Evolutionary conservation across 2,113 vertebrate species (phyloP).

Genomic region (Sinocyclocheilus anshuiensis): DNA sequence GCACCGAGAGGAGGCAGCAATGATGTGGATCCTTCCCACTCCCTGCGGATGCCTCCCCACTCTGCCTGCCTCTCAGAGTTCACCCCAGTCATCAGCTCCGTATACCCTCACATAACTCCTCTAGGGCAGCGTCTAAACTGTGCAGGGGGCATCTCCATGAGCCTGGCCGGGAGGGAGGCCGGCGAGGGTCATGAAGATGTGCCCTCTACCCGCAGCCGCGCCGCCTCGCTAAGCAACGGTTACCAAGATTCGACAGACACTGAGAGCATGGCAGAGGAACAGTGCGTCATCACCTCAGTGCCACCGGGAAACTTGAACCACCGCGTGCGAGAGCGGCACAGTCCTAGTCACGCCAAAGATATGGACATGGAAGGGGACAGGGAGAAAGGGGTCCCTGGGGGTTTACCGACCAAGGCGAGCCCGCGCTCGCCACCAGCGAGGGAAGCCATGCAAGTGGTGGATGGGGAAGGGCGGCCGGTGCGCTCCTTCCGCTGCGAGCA

Average conservation of each 20-base stretch:
- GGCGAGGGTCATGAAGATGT: conserved; percentile 82
- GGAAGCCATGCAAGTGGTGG: conserved; percentile 86
- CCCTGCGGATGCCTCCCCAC: conserved; percentile 82
- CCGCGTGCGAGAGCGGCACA: conserved; percentile 74
- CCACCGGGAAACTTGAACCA: conserved; percentile 74
- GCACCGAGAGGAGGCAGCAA: conserved; percentile 60
- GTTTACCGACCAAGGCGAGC: conserved; percentile 62
- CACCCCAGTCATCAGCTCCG: conserved; percentile 86
- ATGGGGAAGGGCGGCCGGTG: conserved; percentile 84
- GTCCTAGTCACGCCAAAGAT: conserved; percentile 91
- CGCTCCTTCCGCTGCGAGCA: conserved; percentile 91
- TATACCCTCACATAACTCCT: conserved; percentile 85
- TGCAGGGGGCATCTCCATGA: conserved; percentile 63
- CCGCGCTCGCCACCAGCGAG: conserved; percentile 66
- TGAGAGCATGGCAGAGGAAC: conserved; percentile 94
- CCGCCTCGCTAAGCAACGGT: conserved; percentile 85
- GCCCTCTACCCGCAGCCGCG: conserved; percentile 71
- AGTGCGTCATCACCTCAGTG: conserved; percentile 77
- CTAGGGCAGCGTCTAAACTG: conserved; percentile 80
- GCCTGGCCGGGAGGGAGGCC: conserved; percentile 78
- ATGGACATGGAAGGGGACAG: conserved; percentile 76
- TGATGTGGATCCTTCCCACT: conserved; percentile 73
- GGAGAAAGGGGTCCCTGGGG: conserved; percentile 65
- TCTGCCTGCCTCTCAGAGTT: conserved; percentile 87
- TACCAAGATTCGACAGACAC: conserved; percentile 96